These are phyloP conservation scores for Drosophila santomea DNA, from an alignment of 1,140 invertebrate species.

Conservation along the genomic window DNA sequence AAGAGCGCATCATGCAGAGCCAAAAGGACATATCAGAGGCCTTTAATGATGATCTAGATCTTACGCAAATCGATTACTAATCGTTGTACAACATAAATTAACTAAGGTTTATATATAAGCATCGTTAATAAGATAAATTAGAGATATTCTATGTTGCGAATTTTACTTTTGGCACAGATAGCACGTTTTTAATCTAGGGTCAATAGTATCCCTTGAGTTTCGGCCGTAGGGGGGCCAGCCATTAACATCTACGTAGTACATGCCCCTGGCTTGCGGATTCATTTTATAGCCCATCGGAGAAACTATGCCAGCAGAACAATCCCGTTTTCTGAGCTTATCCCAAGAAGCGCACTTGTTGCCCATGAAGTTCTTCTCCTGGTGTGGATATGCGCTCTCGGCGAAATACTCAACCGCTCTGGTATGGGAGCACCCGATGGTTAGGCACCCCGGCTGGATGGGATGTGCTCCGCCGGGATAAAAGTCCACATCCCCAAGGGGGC, in stretches of 20 bases:
- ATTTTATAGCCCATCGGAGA: conserved; percentile 71
- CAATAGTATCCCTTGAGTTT: conserved; percentile 2
- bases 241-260: conserved; percentile 69
- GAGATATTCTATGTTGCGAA: neutral
- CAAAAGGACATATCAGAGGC: conserved; percentile 64
- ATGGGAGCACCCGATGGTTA: conserved; percentile 88
- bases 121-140: neutral
- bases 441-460: conserved; percentile 85
- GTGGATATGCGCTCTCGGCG: conserved; percentile 86
- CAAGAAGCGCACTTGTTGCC: conserved; percentile 65
- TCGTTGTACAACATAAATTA: conserved; percentile 21
- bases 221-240: conserved; percentile 60
- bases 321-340: conserved; percentile 31
- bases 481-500: conserved; percentile 87
- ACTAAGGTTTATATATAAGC: conserved; percentile 1
- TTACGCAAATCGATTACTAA: conserved; percentile 70
- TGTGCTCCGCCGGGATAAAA: conserved; percentile 88
- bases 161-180: conserved; percentile 13
- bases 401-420: conserved; percentile 87
- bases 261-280: conserved; percentile 52
- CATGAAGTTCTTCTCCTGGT: conserved; percentile 64
- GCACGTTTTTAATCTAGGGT: conserved; percentile 3
- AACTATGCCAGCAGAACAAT: conserved; percentile 26
- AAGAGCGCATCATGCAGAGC: conserved; percentile 65
- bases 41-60: conserved; percentile 80